phyloP scores from a whole-genome alignment of 1,140 invertebrate genomes.

The Drosophila obscura region DNA sequence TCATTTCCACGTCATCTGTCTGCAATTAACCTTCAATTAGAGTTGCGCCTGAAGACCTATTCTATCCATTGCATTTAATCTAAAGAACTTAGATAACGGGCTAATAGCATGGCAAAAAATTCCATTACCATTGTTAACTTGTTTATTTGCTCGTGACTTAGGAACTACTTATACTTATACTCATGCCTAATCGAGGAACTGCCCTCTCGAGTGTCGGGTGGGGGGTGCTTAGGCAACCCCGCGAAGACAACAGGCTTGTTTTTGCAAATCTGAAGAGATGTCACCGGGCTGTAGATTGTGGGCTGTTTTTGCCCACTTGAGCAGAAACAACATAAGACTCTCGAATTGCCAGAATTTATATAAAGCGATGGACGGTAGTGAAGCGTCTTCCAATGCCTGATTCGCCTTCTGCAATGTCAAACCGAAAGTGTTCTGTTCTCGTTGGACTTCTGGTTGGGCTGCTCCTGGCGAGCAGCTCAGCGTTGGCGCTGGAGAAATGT shows the following conservation, averaged over 20 bases:
- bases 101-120: constrained; percentile 32
- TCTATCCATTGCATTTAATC: constrained; percentile 4
- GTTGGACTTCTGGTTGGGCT: constrained; percentile 10
- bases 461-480: constrained; percentile 6
- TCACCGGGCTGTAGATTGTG: too few species aligned
- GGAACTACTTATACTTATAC: constrained; percentile 16
- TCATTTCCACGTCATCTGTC: too few species aligned
- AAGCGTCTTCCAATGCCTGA: constrained; percentile 44
- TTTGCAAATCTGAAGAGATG: constrained; percentile 26
- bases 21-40: constrained; percentile 8
- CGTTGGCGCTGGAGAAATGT: constrained; percentile 52
- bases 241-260: constrained; percentile 40
- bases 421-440: constrained; percentile 6
- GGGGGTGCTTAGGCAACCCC: constrained; percentile 19
- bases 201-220: constrained; percentile 14
- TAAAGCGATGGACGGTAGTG: constrained; percentile 41
- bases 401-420: constrained; percentile 51
- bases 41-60: constrained; percentile 6
- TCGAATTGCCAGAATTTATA: constrained; percentile 52
- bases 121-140: constrained; percentile 46
- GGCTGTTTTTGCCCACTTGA: constrained; percentile 49
- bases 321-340: constrained; percentile 7
- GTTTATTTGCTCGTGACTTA: constrained; percentile 51
- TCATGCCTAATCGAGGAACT: background rate
- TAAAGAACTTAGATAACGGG: constrained; percentile 13